These are phyloP conservation scores for Lophius piscatorius DNA, from an alignment of 2,113 vertebrate genomes.

Conservation along the genomic window DNA sequence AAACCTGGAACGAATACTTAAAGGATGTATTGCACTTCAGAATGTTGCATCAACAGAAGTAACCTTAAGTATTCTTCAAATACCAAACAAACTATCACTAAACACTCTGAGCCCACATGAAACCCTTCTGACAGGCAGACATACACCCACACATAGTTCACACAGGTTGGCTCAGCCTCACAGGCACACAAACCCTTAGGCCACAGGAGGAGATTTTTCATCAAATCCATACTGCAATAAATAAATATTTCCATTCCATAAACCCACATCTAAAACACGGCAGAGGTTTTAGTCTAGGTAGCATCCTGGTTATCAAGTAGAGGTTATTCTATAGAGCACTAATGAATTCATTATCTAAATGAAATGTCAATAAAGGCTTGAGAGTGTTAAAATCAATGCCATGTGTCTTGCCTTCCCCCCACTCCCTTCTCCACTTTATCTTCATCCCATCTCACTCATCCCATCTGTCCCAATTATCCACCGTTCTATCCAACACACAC, in stretches of 20 bases:
- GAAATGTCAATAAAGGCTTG: slow-evolving; percentile 76
- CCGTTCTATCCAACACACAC: slow-evolving; percentile 49
- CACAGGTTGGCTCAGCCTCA: slow-evolving; percentile 9
- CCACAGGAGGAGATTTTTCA: slow-evolving; percentile 20
- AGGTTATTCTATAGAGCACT: slow-evolving; percentile 72
- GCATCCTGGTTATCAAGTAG: slow-evolving; percentile 65
- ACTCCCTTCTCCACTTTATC: slow-evolving; percentile 34
- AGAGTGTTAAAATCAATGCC: slow-evolving; percentile 70
- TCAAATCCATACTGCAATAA: slow-evolving; percentile 18
- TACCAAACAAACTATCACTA: slow-evolving; percentile 23
- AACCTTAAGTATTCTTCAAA: not conserved
- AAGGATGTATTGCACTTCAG: not conserved
- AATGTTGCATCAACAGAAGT: slow-evolving; percentile 6
- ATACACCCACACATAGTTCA: slow-evolving; percentile 28
- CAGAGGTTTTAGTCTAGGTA: slow-evolving; percentile 34
- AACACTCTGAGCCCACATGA: slow-evolving; percentile 18
- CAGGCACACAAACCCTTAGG: slow-evolving; percentile 14
- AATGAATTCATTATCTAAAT: slow-evolving; percentile 79
- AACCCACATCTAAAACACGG: not conserved
- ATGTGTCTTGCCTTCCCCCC: slow-evolving; percentile 49
- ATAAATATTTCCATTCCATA: slow-evolving; percentile 30
- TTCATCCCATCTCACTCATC: slow-evolving; percentile 63
- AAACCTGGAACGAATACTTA: slow-evolving; percentile 9
- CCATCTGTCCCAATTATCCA: slow-evolving; percentile 70
- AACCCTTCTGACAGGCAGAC: slow-evolving; percentile 16